Evolutionary conservation across 2,113 vertebrate species (phyloP).

Genomic region (Nothobranchius furzeri): DNA sequence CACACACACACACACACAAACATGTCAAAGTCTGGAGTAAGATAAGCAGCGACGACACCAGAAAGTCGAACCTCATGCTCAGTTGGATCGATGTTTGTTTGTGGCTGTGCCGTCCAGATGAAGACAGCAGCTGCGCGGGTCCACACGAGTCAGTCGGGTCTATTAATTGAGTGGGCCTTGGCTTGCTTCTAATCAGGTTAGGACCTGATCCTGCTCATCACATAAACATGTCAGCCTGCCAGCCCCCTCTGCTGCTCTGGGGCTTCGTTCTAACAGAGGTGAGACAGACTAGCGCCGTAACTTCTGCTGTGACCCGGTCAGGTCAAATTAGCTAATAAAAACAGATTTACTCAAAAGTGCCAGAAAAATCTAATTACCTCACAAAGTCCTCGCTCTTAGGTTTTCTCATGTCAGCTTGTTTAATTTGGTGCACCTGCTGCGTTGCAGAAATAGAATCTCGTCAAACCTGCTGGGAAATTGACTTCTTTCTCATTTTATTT

Average conservation of each 20-base stretch:
- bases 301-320: background rate
- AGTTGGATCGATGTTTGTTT: constrained; percentile 39
- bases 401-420: background rate
- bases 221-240: constrained; percentile 27
- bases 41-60: background rate
- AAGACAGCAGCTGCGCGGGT: constrained; percentile 47
- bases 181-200: constrained; percentile 69
- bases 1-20: background rate
- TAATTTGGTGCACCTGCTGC: background rate
- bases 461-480: too few species aligned
- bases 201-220: constrained; percentile 36
- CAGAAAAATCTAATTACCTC: background rate
- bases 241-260: background rate
- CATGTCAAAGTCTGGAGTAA: background rate
- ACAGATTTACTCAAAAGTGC: background rate
- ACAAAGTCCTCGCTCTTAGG: background rate
- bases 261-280: constrained; percentile 3
- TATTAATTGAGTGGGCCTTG: constrained; percentile 72
- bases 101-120: constrained; percentile 13
- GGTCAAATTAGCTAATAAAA: background rate
- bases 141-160: constrained; percentile 47
- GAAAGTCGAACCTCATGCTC: background rate
- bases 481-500: background rate
- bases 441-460: background rate
- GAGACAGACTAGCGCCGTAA: background rate